phyloP scores from a whole-genome alignment of 2,888 invertebrate genomes.

The Athrips mouffetella region DNA sequence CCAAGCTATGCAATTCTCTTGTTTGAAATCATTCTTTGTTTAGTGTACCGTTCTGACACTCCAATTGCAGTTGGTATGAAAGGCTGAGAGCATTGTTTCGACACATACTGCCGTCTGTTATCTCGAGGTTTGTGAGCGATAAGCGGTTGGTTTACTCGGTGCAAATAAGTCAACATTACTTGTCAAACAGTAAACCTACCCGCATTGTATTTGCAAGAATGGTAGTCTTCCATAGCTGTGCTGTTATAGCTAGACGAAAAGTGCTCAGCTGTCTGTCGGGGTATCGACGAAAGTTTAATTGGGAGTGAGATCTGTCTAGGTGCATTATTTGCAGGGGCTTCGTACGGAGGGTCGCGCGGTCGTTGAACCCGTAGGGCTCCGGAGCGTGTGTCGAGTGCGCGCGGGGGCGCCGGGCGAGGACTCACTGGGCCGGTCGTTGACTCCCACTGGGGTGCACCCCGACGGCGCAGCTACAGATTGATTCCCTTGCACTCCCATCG shows the following conservation, averaged over 20 bases:
- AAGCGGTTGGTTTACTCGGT: conserved; percentile 5
- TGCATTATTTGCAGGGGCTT: conserved; percentile 48
- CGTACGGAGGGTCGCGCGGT: conserved; percentile 52
- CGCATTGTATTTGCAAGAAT: background rate
- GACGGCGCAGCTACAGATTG: conserved; percentile 37
- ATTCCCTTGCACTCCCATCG: conserved; percentile 40
- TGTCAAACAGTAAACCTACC: background rate
- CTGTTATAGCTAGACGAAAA: background rate
- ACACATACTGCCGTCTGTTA: conserved; percentile 5
- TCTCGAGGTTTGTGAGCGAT: conserved; percentile 9
- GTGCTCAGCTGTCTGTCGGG: background rate
- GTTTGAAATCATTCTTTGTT: conserved; percentile 13
- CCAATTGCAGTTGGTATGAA: conserved; percentile 7
- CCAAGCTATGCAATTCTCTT: background rate
- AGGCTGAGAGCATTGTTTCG: conserved; percentile 10
- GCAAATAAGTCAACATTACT: conserved; percentile 10
- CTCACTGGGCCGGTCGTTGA: conserved; percentile 68
- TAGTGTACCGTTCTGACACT: conserved; percentile 6
- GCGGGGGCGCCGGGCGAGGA: conserved; percentile 38
- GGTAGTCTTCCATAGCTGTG: background rate
- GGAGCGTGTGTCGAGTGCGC: conserved; percentile 54
- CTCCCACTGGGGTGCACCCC: conserved; percentile 57
- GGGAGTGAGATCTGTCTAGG: conserved; percentile 41
- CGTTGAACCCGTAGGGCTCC: conserved; percentile 69
- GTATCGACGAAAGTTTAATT: conserved; percentile 24